Conservation (phyloP, 2,888 invertebrate genomes). For the Corythucha ciliata region DNA sequence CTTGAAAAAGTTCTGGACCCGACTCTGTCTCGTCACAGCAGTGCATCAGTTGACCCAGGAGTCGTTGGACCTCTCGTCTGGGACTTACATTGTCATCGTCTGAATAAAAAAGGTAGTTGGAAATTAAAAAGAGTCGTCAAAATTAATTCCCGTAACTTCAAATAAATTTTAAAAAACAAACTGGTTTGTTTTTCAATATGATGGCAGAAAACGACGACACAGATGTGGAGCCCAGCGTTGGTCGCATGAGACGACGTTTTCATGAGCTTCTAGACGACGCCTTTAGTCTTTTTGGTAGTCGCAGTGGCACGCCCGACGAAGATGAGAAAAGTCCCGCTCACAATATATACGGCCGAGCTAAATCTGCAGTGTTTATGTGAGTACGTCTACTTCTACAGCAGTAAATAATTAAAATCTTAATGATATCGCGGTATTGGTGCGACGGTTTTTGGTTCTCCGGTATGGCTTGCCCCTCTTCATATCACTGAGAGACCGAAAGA, state of each 20-base stretch:
- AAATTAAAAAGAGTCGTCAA: not conserved
- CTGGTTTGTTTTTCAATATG: not conserved
- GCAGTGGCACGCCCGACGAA: constrained; percentile 40
- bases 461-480: too few species aligned
- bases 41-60: constrained; percentile 66
- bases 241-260: constrained; percentile 60
- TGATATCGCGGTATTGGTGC: too few species aligned
- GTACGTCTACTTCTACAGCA: too few species aligned
- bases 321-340: constrained; percentile 24
- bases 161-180: not conserved
- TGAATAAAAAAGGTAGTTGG: constrained; percentile 33
- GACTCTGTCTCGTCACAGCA: constrained; percentile 50
- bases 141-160: not conserved
- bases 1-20: constrained; percentile 62
- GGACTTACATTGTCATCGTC: constrained; percentile 61
- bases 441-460: too few species aligned
- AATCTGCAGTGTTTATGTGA: constrained; percentile 34
- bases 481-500: too few species aligned
- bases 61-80: constrained; percentile 75
- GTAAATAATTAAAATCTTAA: too few species aligned
- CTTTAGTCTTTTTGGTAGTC: constrained; percentile 63
- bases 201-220: constrained; percentile 18
- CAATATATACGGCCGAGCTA: constrained; percentile 29
- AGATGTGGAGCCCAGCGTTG: constrained; percentile 44
- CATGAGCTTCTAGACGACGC: constrained; percentile 71